Conservation (phyloP, 2,113 vertebrate genomes). For the Peromyscus californicus region DNA sequence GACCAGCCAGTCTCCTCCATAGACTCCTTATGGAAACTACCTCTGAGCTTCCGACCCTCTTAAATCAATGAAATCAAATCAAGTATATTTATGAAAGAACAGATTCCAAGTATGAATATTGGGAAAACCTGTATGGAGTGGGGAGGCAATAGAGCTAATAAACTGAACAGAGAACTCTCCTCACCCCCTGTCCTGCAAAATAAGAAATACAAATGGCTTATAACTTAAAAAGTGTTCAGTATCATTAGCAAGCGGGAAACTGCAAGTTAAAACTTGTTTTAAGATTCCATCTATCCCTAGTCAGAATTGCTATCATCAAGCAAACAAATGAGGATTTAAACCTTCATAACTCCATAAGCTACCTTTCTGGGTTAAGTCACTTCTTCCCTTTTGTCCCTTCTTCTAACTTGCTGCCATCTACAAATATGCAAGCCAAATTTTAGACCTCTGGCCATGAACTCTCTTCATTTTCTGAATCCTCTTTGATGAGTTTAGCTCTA, state of each 20-base stretch:
- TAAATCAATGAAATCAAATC: neutral
- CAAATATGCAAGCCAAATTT: neutral
- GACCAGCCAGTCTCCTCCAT: neutral
- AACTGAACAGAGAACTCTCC: too few relatives aligned
- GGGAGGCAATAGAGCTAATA: too few relatives aligned
- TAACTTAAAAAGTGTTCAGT: neutral
- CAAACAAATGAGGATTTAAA: neutral
- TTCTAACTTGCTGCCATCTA: neutral
- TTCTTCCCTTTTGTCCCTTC: too few relatives aligned
- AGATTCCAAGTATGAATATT: too few relatives aligned
- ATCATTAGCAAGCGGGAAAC: neutral
- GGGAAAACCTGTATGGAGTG: too few relatives aligned
- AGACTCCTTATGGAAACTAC: neutral
- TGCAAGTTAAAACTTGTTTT: neutral
- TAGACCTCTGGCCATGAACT: neutral
- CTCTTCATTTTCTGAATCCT: neutral
- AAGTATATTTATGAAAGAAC: neutral
- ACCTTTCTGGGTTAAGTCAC: too few relatives aligned
- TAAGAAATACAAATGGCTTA: neutral
- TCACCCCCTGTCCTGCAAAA: too few relatives aligned
- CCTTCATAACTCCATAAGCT: too few relatives aligned
- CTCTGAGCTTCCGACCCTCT: neutral
- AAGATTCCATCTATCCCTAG: neutral
- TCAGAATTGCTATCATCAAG: neutral
- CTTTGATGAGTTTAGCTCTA: neutral